Base-by-base conservation (phyloP, 2,797 vertebrate genomes). In the Neosalanx taihuensis region DNA sequence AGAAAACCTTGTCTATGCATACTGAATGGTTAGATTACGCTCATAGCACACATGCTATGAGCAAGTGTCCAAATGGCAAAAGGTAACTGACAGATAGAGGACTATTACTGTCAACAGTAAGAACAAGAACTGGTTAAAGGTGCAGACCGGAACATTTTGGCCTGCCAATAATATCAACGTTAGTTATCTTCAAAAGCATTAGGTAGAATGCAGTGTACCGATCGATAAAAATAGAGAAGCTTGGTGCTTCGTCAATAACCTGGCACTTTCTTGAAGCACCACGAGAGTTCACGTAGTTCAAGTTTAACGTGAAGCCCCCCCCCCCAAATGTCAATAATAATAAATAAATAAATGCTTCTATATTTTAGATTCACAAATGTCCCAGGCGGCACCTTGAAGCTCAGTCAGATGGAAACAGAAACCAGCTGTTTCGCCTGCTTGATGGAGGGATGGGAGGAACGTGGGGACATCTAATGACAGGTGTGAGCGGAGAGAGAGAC, bases 351-450 rank as follows among this genome's bases (percentile, higher is more conserved):
- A 49, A 49, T 10, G 46, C 5, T 12, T n/a, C 4, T 17, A 13
- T 1, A n/a, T 53, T n/a, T 6, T 53, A 17, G 51, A 53, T 53
- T 41, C 37, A 18, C 51, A 4, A 18, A 53, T 53, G 51, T 53
- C 17, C 3, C 51, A 53, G 15, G 18, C 20, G 6, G 59, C 59
- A 60, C 26, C 29, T 5, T 74, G 59, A 66, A 46, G 66, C 79
- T 84, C 85, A 74, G 73, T 69, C 59, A 76, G 82, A 86, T 72
- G 80, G 67, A 84, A 85, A 82, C 69, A 72, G 74, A 73, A 76
- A 84, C 72, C 70, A 84, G 83, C 82, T 87, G 83, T 82, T 89
- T 77, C 80, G 81, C 33, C 23, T 68, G 72, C 71, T 71, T 79
- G 56, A 87, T 88, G 85, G 74, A 72, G n/a, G 0, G 59, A 76